Evolutionary conservation across 2,888 invertebrate genomes (phyloP).

Genomic region (Arge pagana): DNA sequence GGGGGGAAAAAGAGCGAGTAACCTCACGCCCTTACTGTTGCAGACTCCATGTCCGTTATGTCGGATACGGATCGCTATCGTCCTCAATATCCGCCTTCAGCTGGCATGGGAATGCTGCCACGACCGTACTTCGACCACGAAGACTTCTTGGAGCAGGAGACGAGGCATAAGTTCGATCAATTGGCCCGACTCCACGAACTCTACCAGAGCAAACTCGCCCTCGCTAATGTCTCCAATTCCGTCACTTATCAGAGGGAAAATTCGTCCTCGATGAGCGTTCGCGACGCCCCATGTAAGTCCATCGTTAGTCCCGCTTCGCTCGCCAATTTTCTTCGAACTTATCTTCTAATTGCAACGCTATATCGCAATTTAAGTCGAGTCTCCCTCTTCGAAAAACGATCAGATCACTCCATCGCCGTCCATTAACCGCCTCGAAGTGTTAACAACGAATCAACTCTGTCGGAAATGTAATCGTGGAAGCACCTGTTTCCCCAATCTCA

Average conservation of each 20-base stretch:
- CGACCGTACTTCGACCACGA: slow-evolving; percentile 56
- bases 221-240: slow-evolving; percentile 72
- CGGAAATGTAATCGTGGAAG: too few species aligned
- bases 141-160: slow-evolving; percentile 61
- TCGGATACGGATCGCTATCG: slow-evolving; percentile 55
- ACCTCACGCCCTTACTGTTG: too few species aligned
- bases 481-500: too few species aligned
- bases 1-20: too few species aligned
- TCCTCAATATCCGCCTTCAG: slow-evolving; percentile 49
- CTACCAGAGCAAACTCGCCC: slow-evolving; percentile 77
- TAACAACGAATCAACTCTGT: too few species aligned
- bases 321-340: not conserved
- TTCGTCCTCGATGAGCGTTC: slow-evolving; percentile 49
- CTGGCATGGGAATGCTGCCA: slow-evolving; percentile 48
- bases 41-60: slow-evolving; percentile 61
- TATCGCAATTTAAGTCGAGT: too few species aligned
- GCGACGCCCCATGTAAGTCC: slow-evolving; percentile 52
- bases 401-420: too few species aligned
- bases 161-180: slow-evolving; percentile 74
- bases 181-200: slow-evolving; percentile 80
- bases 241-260: slow-evolving; percentile 64
- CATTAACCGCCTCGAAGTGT: too few species aligned
- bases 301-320: slow-evolving; percentile 1
- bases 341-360: too few species aligned
- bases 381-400: too few species aligned